Evolutionary conservation across 2,888 invertebrate genomes (phyloP).

Genomic region (Tridacna gigas): DNA sequence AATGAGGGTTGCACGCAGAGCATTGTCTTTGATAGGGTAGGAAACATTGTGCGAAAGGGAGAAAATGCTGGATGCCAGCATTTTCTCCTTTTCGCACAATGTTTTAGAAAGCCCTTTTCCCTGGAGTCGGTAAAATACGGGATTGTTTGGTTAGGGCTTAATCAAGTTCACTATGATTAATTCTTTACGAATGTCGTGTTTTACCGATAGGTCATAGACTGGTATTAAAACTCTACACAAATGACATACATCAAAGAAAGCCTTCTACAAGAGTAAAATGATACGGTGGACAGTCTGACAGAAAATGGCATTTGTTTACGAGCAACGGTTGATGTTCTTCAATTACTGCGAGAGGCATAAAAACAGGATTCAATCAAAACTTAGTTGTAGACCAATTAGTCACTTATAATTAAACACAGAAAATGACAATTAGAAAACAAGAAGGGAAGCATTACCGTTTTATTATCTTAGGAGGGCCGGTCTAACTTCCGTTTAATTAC

Average conservation of each 20-base stretch:
- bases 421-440: slow-evolving; percentile 55
- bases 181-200: slow-evolving; percentile 2
- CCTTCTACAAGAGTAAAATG: slow-evolving; percentile 1
- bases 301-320: slow-evolving; percentile 26
- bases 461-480: slow-evolving; percentile 48
- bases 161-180: not conserved
- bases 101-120: not conserved
- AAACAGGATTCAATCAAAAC: slow-evolving; percentile 49
- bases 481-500: slow-evolving; percentile 59
- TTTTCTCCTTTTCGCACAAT: not conserved
- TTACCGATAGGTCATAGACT: not conserved
- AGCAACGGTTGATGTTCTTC: slow-evolving; percentile 25
- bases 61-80: not conserved
- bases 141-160: not conserved
- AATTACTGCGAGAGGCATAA: slow-evolving; percentile 44
- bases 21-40: no score
- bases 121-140: not conserved
- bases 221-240: slow-evolving; percentile 13
- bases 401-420: slow-evolving; percentile 56
- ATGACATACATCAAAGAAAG: slow-evolving; percentile 25
- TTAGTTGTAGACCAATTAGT: slow-evolving; percentile 54
- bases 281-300: slow-evolving; percentile 27
- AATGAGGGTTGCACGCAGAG: no score
- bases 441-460: slow-evolving; percentile 55
- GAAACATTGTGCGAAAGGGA: not conserved